Evolutionary conservation across 2,888 invertebrate species (phyloP).

Genomic region (Watsonalla cultraria): DNA sequence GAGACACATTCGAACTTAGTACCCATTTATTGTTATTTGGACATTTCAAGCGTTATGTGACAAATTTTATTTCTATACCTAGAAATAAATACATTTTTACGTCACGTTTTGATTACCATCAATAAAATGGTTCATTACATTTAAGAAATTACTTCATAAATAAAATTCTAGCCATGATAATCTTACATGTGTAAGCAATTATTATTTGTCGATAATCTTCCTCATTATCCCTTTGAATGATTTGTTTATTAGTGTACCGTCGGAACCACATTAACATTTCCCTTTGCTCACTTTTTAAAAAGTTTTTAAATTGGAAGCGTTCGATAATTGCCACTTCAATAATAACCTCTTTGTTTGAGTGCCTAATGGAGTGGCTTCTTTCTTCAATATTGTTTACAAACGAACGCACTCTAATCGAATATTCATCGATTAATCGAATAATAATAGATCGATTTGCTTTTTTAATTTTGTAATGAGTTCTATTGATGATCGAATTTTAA

Average conservation of each 20-base stretch:
- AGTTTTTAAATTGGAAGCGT: slow-evolving; percentile 1
- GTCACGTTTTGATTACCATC: no score
- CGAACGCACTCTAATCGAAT: slow-evolving; percentile 12
- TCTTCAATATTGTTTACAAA: slow-evolving; percentile 19
- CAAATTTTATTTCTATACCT: no score
- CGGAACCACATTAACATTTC: slow-evolving; percentile 24
- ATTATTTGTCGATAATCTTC: no score
- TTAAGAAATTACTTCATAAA: no score
- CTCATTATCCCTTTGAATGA: background rate
- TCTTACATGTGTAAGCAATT: no score
- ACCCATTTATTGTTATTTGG: no score
- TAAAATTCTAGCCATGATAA: no score
- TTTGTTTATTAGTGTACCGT: slow-evolving; percentile 13
- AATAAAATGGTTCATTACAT: no score
- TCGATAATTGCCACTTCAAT: slow-evolving; percentile 21
- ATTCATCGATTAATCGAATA: slow-evolving; percentile 10
- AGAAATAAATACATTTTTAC: no score
- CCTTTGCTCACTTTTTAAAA: slow-evolving; percentile 14
- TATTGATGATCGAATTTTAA: background rate
- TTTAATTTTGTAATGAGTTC: background rate
- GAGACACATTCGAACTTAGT: no score
- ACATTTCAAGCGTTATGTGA: no score
- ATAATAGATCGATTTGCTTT: slow-evolving; percentile 9
- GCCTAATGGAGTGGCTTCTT: slow-evolving; percentile 15
- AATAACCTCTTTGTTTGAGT: slow-evolving; percentile 25